Base-by-base conservation (phyloP, 2,888 invertebrate genomes). In the Tetrapedia diversipes region DNA sequence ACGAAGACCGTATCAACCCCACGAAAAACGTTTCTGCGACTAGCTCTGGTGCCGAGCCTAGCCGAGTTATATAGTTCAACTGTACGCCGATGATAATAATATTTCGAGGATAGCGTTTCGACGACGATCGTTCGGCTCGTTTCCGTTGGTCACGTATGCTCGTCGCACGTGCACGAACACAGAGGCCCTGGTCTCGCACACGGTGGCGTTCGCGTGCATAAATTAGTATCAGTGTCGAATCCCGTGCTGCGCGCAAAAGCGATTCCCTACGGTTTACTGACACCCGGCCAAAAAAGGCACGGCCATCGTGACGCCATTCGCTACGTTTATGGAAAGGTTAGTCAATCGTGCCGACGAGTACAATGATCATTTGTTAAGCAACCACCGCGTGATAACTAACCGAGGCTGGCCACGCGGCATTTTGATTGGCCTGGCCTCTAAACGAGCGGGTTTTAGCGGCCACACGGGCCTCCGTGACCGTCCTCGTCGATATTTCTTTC, bases 211-310 rank as follows among this genome's bases (percentile, higher is more conserved):
- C 49, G 37, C 60, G 59, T 70, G 79, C 64, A 82, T 82, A 82
- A 82, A 82, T 82, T 83, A 82, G 37, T 39, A 41, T 29, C 22
- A 24, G 29, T 39, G 41, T 61, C 67, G 73, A 67, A 67, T 67
- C 72, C 60, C 43, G 56, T 68, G 64, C 43, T 68, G 64, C 43
- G 68, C 74, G 77, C 70, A 69, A 80, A 77, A 77, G 19, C 73
- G 41, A 70, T 45, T 76, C 73, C 75, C 77, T 59, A 57, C 73
- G 69, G 68, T 86, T 84, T 72, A 71, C 82, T 69, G 84, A 80
- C 82, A 80, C 77, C 77, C 75, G 68, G 67, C 89, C 87, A 86
- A 89, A 89, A 89, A 88, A 87, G 89, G 89, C 65, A 67, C 83
- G 86, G 80, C 80, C 70, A 39, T 60, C 77, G 75, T 88, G 90